Evolutionary conservation across 2,888 invertebrate genomes (phyloP), one percentile per base, ranked within the genome.

Genomic region (Norana najaformis): DNA sequence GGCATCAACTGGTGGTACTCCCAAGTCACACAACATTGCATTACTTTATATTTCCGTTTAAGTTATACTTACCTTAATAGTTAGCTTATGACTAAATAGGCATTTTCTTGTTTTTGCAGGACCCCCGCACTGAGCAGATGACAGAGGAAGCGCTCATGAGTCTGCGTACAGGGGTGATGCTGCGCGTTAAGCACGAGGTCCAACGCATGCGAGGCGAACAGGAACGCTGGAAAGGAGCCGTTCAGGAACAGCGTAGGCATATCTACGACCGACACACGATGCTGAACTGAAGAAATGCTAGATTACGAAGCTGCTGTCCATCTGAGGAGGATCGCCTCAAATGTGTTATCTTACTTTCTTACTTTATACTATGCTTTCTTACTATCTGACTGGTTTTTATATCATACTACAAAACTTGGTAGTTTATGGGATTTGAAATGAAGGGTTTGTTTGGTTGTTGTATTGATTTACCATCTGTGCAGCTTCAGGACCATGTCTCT

Each of bases 221-320:
- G 90, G 91, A 91, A 88, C 91, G 90, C 90, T 92, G 92, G 92
- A 91, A 99, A 95, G 96, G 97, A 83, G 98, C 98, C 95, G 99
- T 99, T 13, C 97, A 98, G 92, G 98, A 98, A 94, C 98, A 98
- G 94, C 96, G 99, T 89, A 96, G 97, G 93, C 98, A 98, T 95
- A 99, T 99, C 93, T 99, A 99, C 95, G 98, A 99, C 95, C 96
- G 98, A 91, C 99, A 99, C 95, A 98, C 98, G 30, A 99, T 99
- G 98, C 96, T 99, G 90, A 99, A 99, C 96, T 99, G 96, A 90
- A 2, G 13, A n/a, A 69, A 69, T 2, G 69, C 69, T 30, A n/a
- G n/a, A n/a, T 30, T 4, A 69, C 1, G 69, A 69, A n/a, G 69
- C n/a, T n/a, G 69, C 20, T 47, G 20, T 47, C 23, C 47, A 47